Percentiles rank a stretch among this genome's conserved stretches.
phyloP scores from a whole-genome alignment of 1,140 invertebrate species.

The Pseudomyrmex pallidus region DNA sequence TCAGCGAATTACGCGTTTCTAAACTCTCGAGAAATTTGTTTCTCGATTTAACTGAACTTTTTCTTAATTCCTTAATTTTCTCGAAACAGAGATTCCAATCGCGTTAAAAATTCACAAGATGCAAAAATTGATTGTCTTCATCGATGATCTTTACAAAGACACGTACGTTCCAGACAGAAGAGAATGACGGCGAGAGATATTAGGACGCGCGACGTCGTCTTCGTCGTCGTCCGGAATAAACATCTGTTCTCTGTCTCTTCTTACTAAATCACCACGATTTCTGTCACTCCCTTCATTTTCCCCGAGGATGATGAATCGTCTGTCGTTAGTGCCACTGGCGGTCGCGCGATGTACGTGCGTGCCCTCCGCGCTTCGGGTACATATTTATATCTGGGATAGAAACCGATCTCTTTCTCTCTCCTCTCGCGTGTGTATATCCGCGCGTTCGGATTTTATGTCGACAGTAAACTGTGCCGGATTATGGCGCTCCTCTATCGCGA shows the following conservation, averaged over 20 bases:
- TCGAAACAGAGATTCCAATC: too few species aligned
- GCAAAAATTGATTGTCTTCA: too few species aligned
- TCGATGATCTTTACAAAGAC: neutral
- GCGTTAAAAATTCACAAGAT: too few species aligned
- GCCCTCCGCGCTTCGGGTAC: neutral
- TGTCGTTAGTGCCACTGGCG: conserved; percentile 70
- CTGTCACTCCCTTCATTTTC: conserved; percentile 73
- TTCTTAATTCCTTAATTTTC: too few species aligned
- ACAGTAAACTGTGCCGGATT: conserved; percentile 61
- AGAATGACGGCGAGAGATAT: neutral
- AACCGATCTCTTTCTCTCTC: conserved; percentile 11
- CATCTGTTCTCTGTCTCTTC: conserved; percentile 69
- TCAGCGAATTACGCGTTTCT: neutral
- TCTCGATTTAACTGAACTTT: too few species aligned
- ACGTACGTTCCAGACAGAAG: neutral
- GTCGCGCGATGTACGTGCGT: conserved; percentile 2
- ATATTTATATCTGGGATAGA: conserved; percentile 47
- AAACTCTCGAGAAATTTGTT: neutral
- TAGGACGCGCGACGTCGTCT: neutral
- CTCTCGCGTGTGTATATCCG: conserved; percentile 49
- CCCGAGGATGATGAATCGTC: conserved; percentile 71
- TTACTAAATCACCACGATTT: conserved; percentile 74
- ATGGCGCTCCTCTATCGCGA: conserved; percentile 15
- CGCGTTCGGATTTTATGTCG: conserved; percentile 49
- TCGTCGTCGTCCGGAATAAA: conserved; percentile 27